Conservation (phyloP, 2,113 vertebrate genomes). For the Nibea coibor region DNA sequence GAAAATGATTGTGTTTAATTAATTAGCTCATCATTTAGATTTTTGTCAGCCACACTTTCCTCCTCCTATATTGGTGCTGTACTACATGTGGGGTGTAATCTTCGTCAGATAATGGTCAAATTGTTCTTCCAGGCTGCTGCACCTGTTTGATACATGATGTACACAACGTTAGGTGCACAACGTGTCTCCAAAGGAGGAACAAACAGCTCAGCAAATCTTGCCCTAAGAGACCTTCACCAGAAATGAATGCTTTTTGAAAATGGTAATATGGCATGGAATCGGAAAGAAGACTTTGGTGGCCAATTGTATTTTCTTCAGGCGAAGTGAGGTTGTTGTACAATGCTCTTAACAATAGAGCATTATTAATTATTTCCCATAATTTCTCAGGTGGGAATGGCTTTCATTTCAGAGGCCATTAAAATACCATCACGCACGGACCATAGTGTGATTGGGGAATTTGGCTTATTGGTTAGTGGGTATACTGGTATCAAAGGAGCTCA, state of each 20-base stretch:
- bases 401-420: conserved; percentile 70
- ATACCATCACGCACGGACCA: conserved; percentile 46
- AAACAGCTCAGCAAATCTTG: conserved; percentile 14
- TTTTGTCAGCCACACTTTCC: background rate
- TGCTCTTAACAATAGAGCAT: conserved; percentile 40
- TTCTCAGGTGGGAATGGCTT: conserved; percentile 59
- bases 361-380: conserved; percentile 53
- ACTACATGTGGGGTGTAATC: background rate
- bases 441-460: conserved; percentile 43
- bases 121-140: background rate
- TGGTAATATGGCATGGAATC: conserved; percentile 1
- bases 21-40: background rate
- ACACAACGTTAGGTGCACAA: background rate
- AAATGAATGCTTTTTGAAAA: conserved; percentile 18
- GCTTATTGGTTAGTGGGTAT: conserved; percentile 43
- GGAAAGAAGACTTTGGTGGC: conserved; percentile 5
- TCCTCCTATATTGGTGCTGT: background rate
- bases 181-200: conserved; percentile 1
- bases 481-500: conserved; percentile 28
- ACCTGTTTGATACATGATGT: conserved; percentile 8
- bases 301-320: conserved; percentile 23
- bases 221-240: background rate
- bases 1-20: background rate
- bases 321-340: conserved; percentile 20
- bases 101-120: background rate